Base-by-base conservation (phyloP, 2,113 vertebrate species). In the Pogona vitticeps region DNA sequence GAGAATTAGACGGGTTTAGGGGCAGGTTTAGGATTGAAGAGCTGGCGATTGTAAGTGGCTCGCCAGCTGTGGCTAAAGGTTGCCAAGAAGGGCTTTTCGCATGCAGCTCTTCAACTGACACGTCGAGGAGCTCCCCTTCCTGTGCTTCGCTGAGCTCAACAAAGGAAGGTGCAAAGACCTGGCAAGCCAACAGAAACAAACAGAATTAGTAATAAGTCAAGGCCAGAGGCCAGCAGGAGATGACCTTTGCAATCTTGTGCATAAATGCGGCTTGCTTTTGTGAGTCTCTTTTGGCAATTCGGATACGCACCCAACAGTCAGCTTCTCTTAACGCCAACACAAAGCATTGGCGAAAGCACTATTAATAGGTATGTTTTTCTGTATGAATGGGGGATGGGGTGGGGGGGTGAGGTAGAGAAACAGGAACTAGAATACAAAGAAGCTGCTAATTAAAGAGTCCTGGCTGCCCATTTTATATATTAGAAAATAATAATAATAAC, bases 351-450 rank as follows among this genome's bases (percentile, higher is more conserved):
- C 76, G 86, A 83, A 93, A 90, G 80, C 18, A 13, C 78, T 80
- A 84, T 84, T 82, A 84, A 86, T 75, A 83, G 76, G 42, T 38
- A 83, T 86, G 91, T 83, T 65, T 73, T 90, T 87, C 83, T 52
- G 8, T 86, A 90, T 87, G 83, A 93, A 83, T 67, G 85, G 52
- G 31, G 38, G 18, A 13, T 28, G 36, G 59, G 46, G 36, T 15
- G n/a, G 83, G 78, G 90, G 89, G 73, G 80, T n/a, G 46, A 10
- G 46, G 46, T 6, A 52, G 46, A 52, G 46, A 52, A 86, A 88
- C 88, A 86, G 92, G 89, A 90, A 63, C 86, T 42, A 42, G 90
- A 90, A 85, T 87, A 91, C 91, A 92, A 91, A 93, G 88, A 87
- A 89, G 80, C 88, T 90, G 89, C 76, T 90, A 92, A 90, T 94